A percentile compares a stretch with the other conserved stretches of the same genome.
phyloP scores from a whole-genome alignment of 53 echinoderm and acorn worm genomes.

The Holothuria leucospilota region DNA sequence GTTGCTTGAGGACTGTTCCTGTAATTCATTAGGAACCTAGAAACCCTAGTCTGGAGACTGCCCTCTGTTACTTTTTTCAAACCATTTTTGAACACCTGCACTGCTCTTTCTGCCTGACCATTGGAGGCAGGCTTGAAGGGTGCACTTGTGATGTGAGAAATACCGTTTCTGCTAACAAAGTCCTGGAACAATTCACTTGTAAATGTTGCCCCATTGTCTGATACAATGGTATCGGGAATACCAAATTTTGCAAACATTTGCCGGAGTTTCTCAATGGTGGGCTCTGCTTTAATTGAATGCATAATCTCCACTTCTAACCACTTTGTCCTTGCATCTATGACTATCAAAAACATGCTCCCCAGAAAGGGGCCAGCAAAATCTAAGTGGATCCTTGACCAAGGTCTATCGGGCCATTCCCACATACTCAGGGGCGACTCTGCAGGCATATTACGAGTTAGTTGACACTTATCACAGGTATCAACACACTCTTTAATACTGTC shows the following conservation, averaged over 20 bases:
- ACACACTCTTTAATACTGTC: not conserved
- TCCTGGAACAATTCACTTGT: slow-evolving; percentile 7
- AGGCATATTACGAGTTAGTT: slow-evolving; percentile 8
- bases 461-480: not conserved
- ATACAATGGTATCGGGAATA: no score
- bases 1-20: slow-evolving; percentile 16
- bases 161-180: slow-evolving; percentile 1
- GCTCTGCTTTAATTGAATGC: slow-evolving; percentile 1
- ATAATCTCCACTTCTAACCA: not conserved
- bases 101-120: no score
- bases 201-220: slow-evolving; percentile 40
- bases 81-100: no score
- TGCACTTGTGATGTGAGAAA: not conserved
- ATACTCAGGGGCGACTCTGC: no score
- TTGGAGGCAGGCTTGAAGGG: slow-evolving; percentile 43
- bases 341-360: slow-evolving; percentile 60
- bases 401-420: slow-evolving; percentile 62
- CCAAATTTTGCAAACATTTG: not conserved
- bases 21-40: slow-evolving; percentile 41
- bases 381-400: slow-evolving; percentile 66
- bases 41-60: slow-evolving; percentile 12
- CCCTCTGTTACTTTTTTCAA: no score
- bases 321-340: slow-evolving; percentile 70
- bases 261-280: not conserved
- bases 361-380: no score